Evolutionary conservation across 2,113 vertebrate genomes (phyloP), one percentile per base, ranked within the genome.

Genomic region (Abramis brama): DNA sequence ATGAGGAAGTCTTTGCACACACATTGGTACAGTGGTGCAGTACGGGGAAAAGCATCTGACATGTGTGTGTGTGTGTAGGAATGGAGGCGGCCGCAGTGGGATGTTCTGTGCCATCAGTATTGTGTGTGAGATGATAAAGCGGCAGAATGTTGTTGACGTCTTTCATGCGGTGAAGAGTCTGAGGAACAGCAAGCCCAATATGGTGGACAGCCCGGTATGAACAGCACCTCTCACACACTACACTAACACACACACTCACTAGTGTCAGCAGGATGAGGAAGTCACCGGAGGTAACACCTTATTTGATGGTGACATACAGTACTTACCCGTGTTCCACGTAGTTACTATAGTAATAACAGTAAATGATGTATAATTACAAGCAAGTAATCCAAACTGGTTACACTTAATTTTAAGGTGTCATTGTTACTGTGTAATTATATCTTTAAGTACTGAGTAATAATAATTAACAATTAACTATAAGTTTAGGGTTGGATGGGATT

Each of bases 101-200:
- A 96, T 99, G 91, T 98, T 99, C 92, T 99, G 98, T 88, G 97
- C 98, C 71, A 96, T 98, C 12, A 97, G 97, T 93, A 99, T 99
- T 2, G 98, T 99, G 89, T 98, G 98, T 12, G 98, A 99, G 92
- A 99, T 99, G 97, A 96, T 98, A 7, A 99, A 99, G 91, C 95
- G 98, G 79, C 98, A 99, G 94, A 99, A 97, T 0, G 97, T 99
- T 88, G 97, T 99, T 2, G 98, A 99, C 0, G 97, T 99, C 88
- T 99, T 99, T 93, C 98, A 99, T 0, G 98, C 98, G 0, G 98
- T 99, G 10, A 99, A 99, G 94, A 99, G 97, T 6, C 93, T 99
- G 90, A 92, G 98, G 91, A 99, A 99, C 95, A 99, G 97, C 89
- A 99, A 99, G 71, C 98, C 98, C 71, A 99, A 99, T 95, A 99